Percentiles rank a stretch among this genome's conserved stretches.
Evolutionary conservation across 2,797 vertebrate species (phyloP).

Genomic region (Hybognathus amarus): DNA sequence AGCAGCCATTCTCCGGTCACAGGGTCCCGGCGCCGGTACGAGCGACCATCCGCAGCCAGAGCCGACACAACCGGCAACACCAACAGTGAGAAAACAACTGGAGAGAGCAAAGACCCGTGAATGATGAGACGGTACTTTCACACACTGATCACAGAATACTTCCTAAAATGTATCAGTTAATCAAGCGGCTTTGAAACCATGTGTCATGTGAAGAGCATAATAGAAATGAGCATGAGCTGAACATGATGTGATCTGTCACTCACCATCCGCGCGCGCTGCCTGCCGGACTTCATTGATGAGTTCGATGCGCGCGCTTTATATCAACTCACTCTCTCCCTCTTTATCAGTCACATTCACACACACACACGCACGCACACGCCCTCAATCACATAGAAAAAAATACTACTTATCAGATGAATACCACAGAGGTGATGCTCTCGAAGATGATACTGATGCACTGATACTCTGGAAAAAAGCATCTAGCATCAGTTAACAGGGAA

Average conservation of each 20-base stretch:
- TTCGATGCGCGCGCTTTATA: neutral
- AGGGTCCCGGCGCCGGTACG: slow-evolving; percentile 55
- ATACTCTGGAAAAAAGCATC: too few species aligned
- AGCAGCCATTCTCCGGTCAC: slow-evolving; percentile 35
- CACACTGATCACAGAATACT: neutral
- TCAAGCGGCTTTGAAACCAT: neutral
- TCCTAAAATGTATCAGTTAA: neutral
- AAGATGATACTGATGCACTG: too few species aligned
- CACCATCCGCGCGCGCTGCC: neutral
- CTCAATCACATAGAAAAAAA: neutral
- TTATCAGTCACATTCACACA: too few species aligned
- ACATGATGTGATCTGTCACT: neutral
- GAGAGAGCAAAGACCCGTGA: neutral
- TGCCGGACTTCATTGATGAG: neutral
- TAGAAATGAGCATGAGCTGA: neutral
- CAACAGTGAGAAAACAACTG: slow-evolving; percentile 34
- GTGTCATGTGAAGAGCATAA: neutral
- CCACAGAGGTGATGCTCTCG: too few species aligned
- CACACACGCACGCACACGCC: neutral
- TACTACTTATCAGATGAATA: neutral
- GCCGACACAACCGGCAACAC: neutral
- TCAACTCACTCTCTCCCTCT: neutral
- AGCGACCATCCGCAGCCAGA: neutral
- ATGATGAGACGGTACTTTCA: neutral
- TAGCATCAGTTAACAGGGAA: too few species aligned